Evolutionary conservation across 2,113 vertebrate genomes (phyloP).

Genomic region (Albula glossodonta): DNA sequence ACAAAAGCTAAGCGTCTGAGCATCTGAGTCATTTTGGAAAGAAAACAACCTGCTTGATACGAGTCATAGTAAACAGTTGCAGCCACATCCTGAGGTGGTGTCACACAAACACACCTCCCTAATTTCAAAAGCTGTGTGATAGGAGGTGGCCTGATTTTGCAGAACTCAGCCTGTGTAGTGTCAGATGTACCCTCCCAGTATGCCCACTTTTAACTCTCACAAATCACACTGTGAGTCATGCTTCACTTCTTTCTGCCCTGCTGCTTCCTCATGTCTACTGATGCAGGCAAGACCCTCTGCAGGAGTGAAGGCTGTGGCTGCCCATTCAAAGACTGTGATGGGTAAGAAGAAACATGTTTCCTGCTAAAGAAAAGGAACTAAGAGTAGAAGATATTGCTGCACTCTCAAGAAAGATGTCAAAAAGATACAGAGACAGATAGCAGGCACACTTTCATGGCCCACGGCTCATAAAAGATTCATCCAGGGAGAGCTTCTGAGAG

Average conservation of each 20-base stretch:
- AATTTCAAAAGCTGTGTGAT: not conserved
- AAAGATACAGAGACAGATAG: conserved; percentile 23
- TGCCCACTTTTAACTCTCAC: not conserved
- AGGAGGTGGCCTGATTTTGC: not conserved
- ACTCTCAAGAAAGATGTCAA: not conserved
- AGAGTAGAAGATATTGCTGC: not conserved
- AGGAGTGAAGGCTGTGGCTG: not conserved
- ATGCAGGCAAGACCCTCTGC: not conserved
- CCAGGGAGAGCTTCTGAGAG: conserved; percentile 31
- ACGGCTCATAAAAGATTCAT: conserved; percentile 58
- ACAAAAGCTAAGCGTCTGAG: too few relatives aligned
- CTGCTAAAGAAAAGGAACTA: not conserved
- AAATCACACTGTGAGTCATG: not conserved
- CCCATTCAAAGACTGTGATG: not conserved
- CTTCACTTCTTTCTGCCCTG: not conserved
- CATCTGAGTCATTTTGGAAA: too few relatives aligned
- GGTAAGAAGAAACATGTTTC: not conserved
- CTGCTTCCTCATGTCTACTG: not conserved
- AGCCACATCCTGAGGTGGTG: not conserved
- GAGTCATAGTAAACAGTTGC: not conserved
- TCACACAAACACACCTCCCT: not conserved
- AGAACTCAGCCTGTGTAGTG: not conserved
- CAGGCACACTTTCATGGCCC: conserved; percentile 25
- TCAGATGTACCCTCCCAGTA: not conserved
- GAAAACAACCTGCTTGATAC: too few relatives aligned